A percentile compares a stretch with the other conserved stretches of the same genome.
phyloP scores from a whole-genome alignment of 2,113 vertebrate species.

The Ardeotis arabs region DNA sequence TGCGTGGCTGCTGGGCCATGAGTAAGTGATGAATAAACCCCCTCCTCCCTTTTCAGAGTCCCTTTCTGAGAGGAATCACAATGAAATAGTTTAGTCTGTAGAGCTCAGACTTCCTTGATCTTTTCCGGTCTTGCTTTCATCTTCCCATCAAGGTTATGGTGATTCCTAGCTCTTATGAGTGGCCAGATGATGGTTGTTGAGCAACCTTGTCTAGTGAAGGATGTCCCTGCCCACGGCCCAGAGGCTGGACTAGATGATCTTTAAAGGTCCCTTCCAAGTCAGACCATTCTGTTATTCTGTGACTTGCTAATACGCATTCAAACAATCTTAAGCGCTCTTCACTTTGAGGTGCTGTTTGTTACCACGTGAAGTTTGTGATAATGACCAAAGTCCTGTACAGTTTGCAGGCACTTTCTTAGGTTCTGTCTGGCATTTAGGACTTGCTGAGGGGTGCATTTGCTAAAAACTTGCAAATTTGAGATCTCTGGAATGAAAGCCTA shows the following conservation, averaged over 20 bases:
- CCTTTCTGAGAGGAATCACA: not conserved
- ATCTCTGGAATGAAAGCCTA: not conserved
- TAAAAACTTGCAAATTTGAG: not conserved
- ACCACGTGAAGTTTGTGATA: not conserved
- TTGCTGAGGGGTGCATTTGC: not conserved
- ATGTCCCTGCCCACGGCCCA: rapidly evolving
- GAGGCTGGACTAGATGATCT: not conserved
- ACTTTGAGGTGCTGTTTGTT: not conserved
- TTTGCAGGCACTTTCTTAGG: not conserved
- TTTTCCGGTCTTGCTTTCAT: conserved; percentile 8
- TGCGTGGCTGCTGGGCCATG: not conserved
- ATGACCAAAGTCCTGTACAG: not conserved
- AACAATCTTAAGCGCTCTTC: not conserved
- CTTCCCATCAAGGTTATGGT: not conserved
- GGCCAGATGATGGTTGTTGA: not conserved
- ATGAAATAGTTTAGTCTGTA: conserved; percentile 24
- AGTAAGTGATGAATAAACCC: not conserved
- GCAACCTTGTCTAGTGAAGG: not conserved
- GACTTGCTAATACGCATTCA: not conserved
- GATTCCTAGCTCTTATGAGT: not conserved
- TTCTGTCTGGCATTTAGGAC: not conserved
- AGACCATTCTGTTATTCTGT: not conserved
- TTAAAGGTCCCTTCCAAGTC: not conserved
- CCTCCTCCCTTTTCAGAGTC: not conserved
- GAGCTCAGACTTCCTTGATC: not conserved